These are phyloP conservation scores for Entomobrya proxima DNA, from an alignment of 2,888 invertebrate species.

Conservation along the genomic window DNA sequence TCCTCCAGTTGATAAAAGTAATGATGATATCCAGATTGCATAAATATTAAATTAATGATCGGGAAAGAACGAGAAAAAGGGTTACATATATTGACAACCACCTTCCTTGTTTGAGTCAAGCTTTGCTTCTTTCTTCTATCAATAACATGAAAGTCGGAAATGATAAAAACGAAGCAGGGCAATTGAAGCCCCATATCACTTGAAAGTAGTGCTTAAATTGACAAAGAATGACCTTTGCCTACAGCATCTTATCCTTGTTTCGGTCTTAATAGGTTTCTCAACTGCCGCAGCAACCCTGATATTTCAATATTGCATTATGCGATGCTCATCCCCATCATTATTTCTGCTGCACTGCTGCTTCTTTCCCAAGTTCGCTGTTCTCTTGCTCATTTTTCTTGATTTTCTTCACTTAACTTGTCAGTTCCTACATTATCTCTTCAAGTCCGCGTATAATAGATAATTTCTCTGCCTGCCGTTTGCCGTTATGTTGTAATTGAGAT, in stretches of 20 bases:
- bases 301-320: constrained; percentile 2
- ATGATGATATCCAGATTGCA: constrained; percentile 1
- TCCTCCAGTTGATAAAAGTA: background rate
- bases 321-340: background rate
- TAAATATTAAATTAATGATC: background rate
- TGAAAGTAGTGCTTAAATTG: background rate
- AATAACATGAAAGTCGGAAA: too few species aligned
- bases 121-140: too few species aligned
- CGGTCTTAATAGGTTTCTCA: background rate
- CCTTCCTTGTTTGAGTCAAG: background rate
- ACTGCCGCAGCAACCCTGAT: constrained; percentile 9
- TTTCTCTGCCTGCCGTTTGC: background rate
- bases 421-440: constrained; percentile 35
- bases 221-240: constrained; percentile 11
- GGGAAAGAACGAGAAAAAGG: background rate
- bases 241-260: constrained; percentile 27
- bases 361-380: background rate
- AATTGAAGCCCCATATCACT: background rate
- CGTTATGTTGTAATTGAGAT: constrained; percentile 19
- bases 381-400: constrained; percentile 29
- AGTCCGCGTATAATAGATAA: background rate
- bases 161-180: too few species aligned
- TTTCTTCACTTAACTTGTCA: constrained; percentile 34
- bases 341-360: constrained; percentile 19
- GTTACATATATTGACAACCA: background rate